These are phyloP conservation scores for Meandrina meandrites DNA, from an alignment of 92 coral and sea anemone species.

Conservation along the genomic window DNA sequence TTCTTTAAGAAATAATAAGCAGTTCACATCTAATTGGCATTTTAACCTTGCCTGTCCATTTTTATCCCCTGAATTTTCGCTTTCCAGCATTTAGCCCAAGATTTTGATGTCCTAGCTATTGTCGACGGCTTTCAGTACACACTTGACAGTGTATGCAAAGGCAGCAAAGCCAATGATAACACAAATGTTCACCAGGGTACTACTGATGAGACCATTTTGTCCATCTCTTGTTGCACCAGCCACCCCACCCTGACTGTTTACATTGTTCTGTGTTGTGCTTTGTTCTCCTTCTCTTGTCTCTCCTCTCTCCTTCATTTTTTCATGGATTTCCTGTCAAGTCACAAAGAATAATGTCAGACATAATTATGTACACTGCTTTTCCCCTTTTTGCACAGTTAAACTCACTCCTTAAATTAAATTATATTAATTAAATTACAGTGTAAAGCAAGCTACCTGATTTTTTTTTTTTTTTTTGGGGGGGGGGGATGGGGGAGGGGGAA, in stretches of 20 bases:
- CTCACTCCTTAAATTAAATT: background rate
- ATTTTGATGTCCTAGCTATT: slow-evolving; percentile 59
- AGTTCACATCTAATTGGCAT: background rate
- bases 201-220: slow-evolving; percentile 78
- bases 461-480: no score
- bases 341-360: background rate
- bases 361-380: no score
- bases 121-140: slow-evolving; percentile 94
- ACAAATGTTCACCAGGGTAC: slow-evolving; percentile 89
- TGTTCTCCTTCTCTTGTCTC: slow-evolving; percentile 20
- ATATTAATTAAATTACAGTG: background rate
- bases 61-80: background rate
- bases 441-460: background rate
- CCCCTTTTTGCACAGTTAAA: no score
- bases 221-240: slow-evolving; percentile 61
- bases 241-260: slow-evolving; percentile 43
- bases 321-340: slow-evolving; percentile 55
- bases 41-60: background rate
- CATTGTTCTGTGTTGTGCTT: background rate
- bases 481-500: no score
- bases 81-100: background rate
- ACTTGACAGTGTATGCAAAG: slow-evolving; percentile 96
- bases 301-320: slow-evolving; percentile 61
- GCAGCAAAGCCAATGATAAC: slow-evolving; percentile 97
- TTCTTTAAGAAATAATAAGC: background rate